Conservation (phyloP, 2,888 invertebrate species). For the Tinea trinotella region DNA sequence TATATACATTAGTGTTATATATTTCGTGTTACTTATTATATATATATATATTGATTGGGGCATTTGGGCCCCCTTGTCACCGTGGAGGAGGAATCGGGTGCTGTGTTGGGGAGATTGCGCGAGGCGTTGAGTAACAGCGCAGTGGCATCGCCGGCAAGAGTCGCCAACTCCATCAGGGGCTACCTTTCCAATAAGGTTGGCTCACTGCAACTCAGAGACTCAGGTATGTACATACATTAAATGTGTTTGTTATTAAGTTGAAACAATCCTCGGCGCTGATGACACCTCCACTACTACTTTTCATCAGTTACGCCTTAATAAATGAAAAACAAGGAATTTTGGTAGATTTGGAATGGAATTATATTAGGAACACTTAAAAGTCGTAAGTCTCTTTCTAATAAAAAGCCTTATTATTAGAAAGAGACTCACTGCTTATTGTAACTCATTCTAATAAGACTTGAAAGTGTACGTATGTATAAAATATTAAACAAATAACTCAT, state of each 20-base stretch:
- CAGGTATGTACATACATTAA: conserved; percentile 75
- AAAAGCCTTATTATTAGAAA: no score
- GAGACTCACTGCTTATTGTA: no score
- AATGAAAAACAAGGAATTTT: no score
- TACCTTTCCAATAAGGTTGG: conserved; percentile 79
- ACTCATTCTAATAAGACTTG: no score
- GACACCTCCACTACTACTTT: no score
- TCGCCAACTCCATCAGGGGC: conserved; percentile 81
- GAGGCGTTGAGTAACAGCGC: conserved; percentile 79
- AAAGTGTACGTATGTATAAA: no score
- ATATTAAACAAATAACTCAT: no score
- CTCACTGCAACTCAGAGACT: conserved; percentile 78
- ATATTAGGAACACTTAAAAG: no score
- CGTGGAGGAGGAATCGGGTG: conserved; percentile 68
- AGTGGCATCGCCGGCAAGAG: conserved; percentile 78
- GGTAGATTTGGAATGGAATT: no score
- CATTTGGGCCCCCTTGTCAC: conserved; percentile 42
- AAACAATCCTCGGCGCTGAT: no score
- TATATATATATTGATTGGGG: conserved; percentile 27
- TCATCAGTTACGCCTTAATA: no score
- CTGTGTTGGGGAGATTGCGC: conserved; percentile 77
- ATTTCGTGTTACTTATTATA: conserved; percentile 21
- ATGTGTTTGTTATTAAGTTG: background rate
- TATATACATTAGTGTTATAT: conserved; percentile 6
- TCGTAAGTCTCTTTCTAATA: no score